Evolutionary conservation across 2,113 vertebrate genomes (phyloP).

Genomic region (Psittacus erithacus): DNA sequence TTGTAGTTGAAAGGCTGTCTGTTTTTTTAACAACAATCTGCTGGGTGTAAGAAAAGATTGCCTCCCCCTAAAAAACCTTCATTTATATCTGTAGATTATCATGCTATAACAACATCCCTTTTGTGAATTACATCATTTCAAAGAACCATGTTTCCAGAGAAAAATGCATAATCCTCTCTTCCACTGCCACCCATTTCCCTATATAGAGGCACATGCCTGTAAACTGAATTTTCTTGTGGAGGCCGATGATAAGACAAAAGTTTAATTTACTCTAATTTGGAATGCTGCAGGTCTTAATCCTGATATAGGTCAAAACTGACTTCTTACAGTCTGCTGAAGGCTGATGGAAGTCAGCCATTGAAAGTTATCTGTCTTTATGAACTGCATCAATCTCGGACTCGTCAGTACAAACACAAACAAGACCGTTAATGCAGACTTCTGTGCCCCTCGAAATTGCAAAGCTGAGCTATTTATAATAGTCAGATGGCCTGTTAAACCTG

Average conservation of each 20-base stretch:
- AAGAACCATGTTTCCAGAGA: background rate
- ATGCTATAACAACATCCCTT: background rate
- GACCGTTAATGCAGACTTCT: background rate
- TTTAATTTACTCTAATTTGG: conserved; percentile 41
- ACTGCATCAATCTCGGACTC: conserved; percentile 37
- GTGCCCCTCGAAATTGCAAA: background rate
- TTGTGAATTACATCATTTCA: background rate
- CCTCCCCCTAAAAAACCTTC: background rate
- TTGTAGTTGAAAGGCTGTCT: background rate
- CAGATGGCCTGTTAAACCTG: background rate
- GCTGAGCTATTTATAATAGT: background rate
- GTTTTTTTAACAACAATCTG: background rate
- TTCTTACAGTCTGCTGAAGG: conserved; percentile 25
- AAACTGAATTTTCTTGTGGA: background rate
- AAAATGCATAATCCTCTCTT: background rate
- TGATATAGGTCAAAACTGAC: conserved; percentile 25
- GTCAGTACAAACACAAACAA: background rate
- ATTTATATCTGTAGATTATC: background rate
- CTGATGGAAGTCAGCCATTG: background rate
- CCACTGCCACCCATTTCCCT: background rate
- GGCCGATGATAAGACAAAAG: background rate
- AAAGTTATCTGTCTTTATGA: conserved; percentile 19
- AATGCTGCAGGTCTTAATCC: conserved; percentile 22
- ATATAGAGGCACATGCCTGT: background rate
- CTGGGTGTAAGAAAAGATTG: background rate